phyloP scores from a whole-genome alignment of 2,888 invertebrate genomes.

The Phaedon cochleariae region DNA sequence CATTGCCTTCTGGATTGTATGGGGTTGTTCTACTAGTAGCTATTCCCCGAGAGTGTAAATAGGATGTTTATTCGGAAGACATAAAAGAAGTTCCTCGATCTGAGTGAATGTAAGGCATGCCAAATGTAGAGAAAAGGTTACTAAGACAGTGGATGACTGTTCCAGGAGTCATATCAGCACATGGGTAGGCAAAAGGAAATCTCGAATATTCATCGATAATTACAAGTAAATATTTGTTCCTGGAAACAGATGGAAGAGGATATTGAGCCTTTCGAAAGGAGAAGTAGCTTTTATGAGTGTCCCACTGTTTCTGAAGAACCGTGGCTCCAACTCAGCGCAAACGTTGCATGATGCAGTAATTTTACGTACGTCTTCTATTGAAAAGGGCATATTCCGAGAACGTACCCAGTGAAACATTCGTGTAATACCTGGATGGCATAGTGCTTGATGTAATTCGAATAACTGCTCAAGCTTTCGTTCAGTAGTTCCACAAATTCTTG shows the following conservation, averaged over 20 bases:
- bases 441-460: slow-evolving; percentile 4
- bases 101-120: slow-evolving; percentile 17
- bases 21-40: slow-evolving; percentile 19
- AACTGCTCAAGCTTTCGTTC: not conserved
- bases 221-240: slow-evolving; percentile 15
- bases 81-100: slow-evolving; percentile 13
- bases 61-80: slow-evolving; percentile 7
- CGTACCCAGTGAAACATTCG: slow-evolving; percentile 3
- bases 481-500: slow-evolving; percentile 8
- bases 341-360: not conserved
- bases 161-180: slow-evolving; percentile 20
- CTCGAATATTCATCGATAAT: slow-evolving; percentile 20
- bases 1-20: slow-evolving; percentile 16
- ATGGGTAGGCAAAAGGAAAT: slow-evolving; percentile 24
- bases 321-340: not conserved
- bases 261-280: not conserved
- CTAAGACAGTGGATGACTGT: slow-evolving; percentile 21
- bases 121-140: no score
- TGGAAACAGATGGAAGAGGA: not conserved
- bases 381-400: not conserved
- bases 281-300: slow-evolving; percentile 5
- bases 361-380: slow-evolving; percentile 5
- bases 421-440: slow-evolving; percentile 12
- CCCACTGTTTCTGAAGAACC: not conserved
- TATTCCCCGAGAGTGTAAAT: slow-evolving; percentile 4